Base-by-base conservation (phyloP, 2,113 vertebrate genomes). In the Poecilia latipinna region DNA sequence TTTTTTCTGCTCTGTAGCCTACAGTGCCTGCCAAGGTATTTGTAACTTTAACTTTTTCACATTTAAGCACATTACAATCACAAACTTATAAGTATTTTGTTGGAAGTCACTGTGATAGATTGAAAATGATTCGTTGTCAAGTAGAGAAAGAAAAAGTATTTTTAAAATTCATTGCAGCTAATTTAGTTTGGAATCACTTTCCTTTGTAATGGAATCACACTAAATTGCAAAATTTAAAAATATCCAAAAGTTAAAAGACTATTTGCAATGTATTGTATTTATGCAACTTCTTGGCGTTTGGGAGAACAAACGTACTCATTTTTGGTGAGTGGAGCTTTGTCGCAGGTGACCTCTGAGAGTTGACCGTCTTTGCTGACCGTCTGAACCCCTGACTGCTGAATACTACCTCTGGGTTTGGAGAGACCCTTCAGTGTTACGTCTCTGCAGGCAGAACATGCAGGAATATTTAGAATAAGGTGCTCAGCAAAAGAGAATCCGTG, bases 271-370 rank as follows among this genome's bases (percentile, higher is more conserved):
- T n/a, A 17, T 17, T 48, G 17, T 48, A 3, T n/a, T 57, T 62
- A 2, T 68, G 44, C 15, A 33, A 1, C 17, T 74, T 71, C 65
- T 60, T 0, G 54, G 3, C 24, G 15, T 37, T 13, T 39, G 65
- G 8, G 2, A 70, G 37, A 70, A 67, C 39, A 1, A 61, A 85
- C 94, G 8, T 93, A 94, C 95, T 95, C 91, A 4, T 94, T 84
- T 91, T 92, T 94, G 61, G 93, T 95, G 68, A 95, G 94, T 5
- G 91, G 89, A 6, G 88, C 94, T 76, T 94, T 94, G 89, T 95
- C 94, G n/a, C 90, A 92, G 26, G 91, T 94, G 82, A 93, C 84
- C 65, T 94, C 94, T 28, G 79, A 78, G 71, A 87, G 78, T 39
- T 64, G 68, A 51, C 77, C 82, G 4, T 84, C 85, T 39, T 82